phyloP scores from a whole-genome alignment of 2,113 vertebrate species.

The Recurvirostra avosetta region DNA sequence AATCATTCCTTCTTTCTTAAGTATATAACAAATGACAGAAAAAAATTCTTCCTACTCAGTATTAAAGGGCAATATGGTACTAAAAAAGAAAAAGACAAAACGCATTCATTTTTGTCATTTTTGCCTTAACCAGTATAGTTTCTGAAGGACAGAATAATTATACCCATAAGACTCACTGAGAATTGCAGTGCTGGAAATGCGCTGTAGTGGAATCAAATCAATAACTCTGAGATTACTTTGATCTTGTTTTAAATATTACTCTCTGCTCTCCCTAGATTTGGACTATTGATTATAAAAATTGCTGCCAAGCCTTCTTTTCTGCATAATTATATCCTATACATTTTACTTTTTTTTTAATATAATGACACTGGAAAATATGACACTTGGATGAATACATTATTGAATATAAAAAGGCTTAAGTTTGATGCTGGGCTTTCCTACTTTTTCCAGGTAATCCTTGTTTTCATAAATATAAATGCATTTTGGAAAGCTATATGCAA shows the following conservation, averaged over 20 bases:
- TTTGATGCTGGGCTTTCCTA: neutral
- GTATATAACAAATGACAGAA: neutral
- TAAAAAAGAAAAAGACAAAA: neutral
- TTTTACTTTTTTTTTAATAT: neutral
- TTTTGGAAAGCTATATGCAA: neutral
- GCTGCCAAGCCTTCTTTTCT: neutral
- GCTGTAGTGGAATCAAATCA: slow-evolving; percentile 48
- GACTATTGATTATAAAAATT: slow-evolving; percentile 59
- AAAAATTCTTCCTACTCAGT: neutral
- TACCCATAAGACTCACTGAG: slow-evolving; percentile 8
- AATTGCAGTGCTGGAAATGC: slow-evolving; percentile 11
- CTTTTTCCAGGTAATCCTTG: neutral
- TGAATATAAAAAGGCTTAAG: neutral
- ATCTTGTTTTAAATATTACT: slow-evolving; percentile 43
- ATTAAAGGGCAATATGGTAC: slow-evolving; percentile 15
- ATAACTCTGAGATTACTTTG: slow-evolving; percentile 32
- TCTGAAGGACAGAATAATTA: slow-evolving; percentile 63
- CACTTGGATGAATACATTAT: neutral
- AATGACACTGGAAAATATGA: neutral
- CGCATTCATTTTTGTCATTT: neutral
- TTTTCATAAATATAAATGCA: slow-evolving; percentile 30
- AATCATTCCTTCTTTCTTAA: slow-evolving; percentile 47
- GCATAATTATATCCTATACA: slow-evolving; percentile 8
- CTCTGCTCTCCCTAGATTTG: slow-evolving; percentile 6
- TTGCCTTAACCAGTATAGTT: slow-evolving; percentile 4